phyloP scores from a whole-genome alignment of 2,113 vertebrate genomes.

The Hucho hucho region DNA sequence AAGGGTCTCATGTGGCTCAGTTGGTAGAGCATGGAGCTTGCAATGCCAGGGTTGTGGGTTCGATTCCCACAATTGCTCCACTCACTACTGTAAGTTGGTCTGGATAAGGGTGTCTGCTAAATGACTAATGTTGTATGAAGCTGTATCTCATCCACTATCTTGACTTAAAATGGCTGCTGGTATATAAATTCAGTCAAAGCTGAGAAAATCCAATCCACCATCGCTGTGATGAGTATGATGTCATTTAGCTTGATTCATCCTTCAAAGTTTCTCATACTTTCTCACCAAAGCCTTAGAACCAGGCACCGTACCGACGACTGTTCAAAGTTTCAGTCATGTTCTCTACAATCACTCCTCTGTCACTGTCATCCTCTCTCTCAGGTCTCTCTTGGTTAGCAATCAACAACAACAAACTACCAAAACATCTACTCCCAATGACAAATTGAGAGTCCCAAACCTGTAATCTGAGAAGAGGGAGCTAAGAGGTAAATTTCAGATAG shows the following conservation, averaged over 20 bases:
- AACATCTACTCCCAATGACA: conserved; percentile 51
- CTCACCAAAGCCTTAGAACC: conserved; percentile 31
- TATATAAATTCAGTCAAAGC: conserved; percentile 47
- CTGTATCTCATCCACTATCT: conserved; percentile 19
- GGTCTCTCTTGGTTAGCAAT: conserved; percentile 21
- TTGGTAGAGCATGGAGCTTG: too few relatives aligned
- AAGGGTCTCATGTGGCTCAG: too few relatives aligned
- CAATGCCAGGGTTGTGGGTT: too few relatives aligned
- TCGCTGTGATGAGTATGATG: conserved; percentile 52
- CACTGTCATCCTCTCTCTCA: not conserved
- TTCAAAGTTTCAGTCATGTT: conserved; percentile 49
- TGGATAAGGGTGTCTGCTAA: too few relatives aligned
- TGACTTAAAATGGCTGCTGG: not conserved
- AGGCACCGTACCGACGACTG: conserved; percentile 40
- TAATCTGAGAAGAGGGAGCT: conserved; percentile 38
- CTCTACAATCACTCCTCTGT: not conserved
- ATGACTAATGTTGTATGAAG: too few relatives aligned
- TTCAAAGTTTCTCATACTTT: conserved; percentile 46
- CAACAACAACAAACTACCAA: conserved; percentile 23
- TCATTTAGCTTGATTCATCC: conserved; percentile 39
- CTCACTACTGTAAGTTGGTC: too few relatives aligned
- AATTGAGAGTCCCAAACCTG: conserved; percentile 60
- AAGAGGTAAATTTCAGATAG: conserved; percentile 17
- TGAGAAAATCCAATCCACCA: conserved; percentile 52
- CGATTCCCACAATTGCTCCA: too few relatives aligned